A percentile compares a stretch with the other conserved stretches of the same genome.
Conservation (phyloP, 2,113 vertebrate genomes). For the Brachyistius frenatus region DNA sequence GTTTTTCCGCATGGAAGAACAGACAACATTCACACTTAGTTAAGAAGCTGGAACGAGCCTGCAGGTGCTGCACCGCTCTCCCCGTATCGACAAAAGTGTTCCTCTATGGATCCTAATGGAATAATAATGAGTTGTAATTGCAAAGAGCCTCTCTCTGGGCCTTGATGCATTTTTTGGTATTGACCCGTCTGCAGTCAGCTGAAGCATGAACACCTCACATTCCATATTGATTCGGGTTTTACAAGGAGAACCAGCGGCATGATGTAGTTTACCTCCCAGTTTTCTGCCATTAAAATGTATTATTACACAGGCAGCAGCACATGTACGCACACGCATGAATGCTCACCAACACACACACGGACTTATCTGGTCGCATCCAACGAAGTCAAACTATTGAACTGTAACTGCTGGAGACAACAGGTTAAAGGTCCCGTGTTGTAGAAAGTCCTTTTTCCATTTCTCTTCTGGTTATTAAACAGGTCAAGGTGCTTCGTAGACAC, state of each 20-base stretch:
- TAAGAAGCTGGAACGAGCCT: background rate
- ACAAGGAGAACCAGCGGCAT: conserved; percentile 28
- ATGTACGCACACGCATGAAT: conserved; percentile 12
- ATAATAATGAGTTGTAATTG: conserved; percentile 71
- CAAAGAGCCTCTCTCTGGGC: conserved; percentile 47
- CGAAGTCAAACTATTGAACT: background rate
- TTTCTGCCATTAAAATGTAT: conserved; percentile 53
- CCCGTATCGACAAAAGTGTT: conserved; percentile 36
- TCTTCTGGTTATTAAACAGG: no score
- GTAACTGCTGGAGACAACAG: conserved; percentile 56
- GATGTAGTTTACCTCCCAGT: conserved; percentile 15
- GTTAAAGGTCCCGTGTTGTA: conserved; percentile 18
- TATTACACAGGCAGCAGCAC: conserved; percentile 9
- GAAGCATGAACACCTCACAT: conserved; percentile 55
- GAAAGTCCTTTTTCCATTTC: no score
- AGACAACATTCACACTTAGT: conserved; percentile 33
- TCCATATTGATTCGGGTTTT: conserved; percentile 63
- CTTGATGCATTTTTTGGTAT: conserved; percentile 55
- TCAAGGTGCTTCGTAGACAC: no score
- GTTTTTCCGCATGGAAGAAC: conserved; percentile 9
- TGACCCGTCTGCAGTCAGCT: conserved; percentile 64
- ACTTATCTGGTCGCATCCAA: background rate
- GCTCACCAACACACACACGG: conserved; percentile 3
- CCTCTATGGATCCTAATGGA: conserved; percentile 59
- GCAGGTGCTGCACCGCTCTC: conserved; percentile 15